Evolutionary conservation across 30 jellyfish, hydroid and myxozoan genomes (phyloP), one percentile per base, ranked within the genome.

Genomic region (Morbakka virulenta): DNA sequence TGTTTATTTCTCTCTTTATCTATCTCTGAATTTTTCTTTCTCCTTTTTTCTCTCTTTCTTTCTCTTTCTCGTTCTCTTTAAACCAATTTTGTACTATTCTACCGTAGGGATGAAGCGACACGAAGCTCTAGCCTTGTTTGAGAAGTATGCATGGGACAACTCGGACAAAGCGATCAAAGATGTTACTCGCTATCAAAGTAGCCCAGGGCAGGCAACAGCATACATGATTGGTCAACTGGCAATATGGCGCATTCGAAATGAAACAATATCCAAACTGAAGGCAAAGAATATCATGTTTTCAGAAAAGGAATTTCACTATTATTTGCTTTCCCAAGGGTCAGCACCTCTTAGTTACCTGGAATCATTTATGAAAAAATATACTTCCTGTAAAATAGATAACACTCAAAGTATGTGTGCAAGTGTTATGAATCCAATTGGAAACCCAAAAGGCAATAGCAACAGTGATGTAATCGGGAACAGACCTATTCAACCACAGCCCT

Each of bases 171-270:
- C 97, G n/a, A 34, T 33, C 25, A 91, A 91, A 79, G 98, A 91
- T 57, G 79, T 93, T 0, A 77, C 94, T 9, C 71, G 98, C 20
- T 91, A 91, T 76, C 89, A 85, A 77, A 84, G 98, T 63, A 96
- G 53, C 52, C 96, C 98, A 11, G 98, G 98, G 3, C 98, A 91
- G 71, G 98, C 98, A 4, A 91, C 98, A 2, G 98, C 98, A 17
- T 91, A 91, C 68, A 91, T 91, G 98, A 91, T 91, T 52, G 98
- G 98, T 22, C 98, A 91, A 71, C 74, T 91, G 64, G 95, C 94
- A 12, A 91, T 91, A 4, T 91, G 98, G 98, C 79, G 64, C 61
- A 78, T 91, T 32, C 83, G 98, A 41, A 91, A 91, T 69, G 76
- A 79, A 47, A 91, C 98, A 32, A 76, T 72, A 49, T 28, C 63